Conservation (phyloP, 2,888 invertebrate genomes). For the Heteromyza rotundicornis region DNA sequence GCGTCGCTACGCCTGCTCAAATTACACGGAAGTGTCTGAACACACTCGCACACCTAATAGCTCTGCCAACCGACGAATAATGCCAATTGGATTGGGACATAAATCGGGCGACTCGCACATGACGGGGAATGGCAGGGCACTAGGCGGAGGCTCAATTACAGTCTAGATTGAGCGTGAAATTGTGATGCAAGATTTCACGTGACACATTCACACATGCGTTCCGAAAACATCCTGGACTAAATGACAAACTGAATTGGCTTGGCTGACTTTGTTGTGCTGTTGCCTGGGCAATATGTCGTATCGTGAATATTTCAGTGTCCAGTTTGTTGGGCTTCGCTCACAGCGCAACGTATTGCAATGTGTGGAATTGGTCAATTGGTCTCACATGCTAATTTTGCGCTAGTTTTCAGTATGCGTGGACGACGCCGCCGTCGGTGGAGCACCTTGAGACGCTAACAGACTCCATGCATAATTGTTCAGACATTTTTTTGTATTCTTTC, state of each 20-base stretch:
- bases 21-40: conserved; percentile 36
- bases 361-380: conserved; percentile 41
- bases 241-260: too few relatives aligned
- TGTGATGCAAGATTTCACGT: conserved; percentile 57
- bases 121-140: not conserved
- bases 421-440: not conserved
- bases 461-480: conserved; percentile 22
- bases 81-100: conserved; percentile 15
- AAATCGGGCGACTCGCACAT: not conserved
- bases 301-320: too few relatives aligned
- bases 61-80: too few relatives aligned
- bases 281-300: not conserved
- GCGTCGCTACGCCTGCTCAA: conserved; percentile 34
- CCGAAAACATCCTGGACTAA: conserved; percentile 4
- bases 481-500: conserved; percentile 5
- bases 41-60: not conserved
- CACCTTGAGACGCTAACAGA: conserved; percentile 21
- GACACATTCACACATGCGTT: conserved; percentile 37
- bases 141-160: conserved; percentile 56
- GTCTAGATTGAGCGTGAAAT: conserved; percentile 61
- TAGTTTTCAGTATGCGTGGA: conserved; percentile 11
- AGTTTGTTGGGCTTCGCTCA: too few relatives aligned
- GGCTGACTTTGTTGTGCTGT: not conserved
- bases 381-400: conserved; percentile 55
- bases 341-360: conserved; percentile 1